phyloP scores from a whole-genome alignment of 2,888 invertebrate species.

The Tenthredo distinguenda region DNA sequence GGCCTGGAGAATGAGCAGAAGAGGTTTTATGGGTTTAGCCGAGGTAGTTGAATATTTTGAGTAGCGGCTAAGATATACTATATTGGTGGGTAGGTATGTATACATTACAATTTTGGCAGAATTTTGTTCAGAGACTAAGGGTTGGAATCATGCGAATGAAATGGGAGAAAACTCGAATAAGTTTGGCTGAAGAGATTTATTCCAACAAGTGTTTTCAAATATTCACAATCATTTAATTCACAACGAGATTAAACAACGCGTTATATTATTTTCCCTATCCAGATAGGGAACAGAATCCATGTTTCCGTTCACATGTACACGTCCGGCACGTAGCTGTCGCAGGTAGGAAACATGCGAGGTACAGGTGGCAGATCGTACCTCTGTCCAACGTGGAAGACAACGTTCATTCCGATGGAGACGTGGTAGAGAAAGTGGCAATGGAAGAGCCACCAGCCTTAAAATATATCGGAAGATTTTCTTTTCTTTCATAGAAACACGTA shows the following conservation, averaged over 20 bases:
- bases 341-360: constrained; percentile 89
- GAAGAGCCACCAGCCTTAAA: constrained; percentile 89
- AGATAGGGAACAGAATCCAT: neutral
- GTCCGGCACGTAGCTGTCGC: constrained; percentile 85
- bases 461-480: constrained; percentile 7
- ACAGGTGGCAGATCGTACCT: constrained; percentile 88
- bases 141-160: too few relatives aligned
- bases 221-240: neutral
- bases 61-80: too few relatives aligned
- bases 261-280: neutral
- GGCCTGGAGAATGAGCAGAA: too few relatives aligned
- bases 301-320: neutral
- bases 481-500: neutral
- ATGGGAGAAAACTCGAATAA: neutral
- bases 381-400: constrained; percentile 90
- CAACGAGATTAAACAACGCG: neutral
- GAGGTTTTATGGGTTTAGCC: too few relatives aligned
- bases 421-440: constrained; percentile 96
- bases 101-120: too few relatives aligned
- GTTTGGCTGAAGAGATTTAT: neutral
- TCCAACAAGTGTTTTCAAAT: neutral
- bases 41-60: too few relatives aligned
- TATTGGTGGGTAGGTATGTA: too few relatives aligned
- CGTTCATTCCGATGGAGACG: constrained; percentile 92
- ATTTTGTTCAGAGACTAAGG: neutral